Conservation (phyloP, 2,888 invertebrate species). For the Phengaris arion region DNA sequence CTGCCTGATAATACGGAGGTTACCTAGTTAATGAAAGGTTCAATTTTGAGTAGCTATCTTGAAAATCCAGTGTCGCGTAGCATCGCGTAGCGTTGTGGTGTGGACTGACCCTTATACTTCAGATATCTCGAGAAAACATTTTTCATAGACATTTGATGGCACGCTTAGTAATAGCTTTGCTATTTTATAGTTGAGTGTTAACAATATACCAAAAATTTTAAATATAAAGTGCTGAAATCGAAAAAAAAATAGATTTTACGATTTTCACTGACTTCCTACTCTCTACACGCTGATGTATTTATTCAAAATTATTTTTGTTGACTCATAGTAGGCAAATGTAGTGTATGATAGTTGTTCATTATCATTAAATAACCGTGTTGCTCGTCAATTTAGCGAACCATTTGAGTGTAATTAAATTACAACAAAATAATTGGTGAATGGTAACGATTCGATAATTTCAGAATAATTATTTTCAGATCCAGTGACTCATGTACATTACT, state of each 20-base stretch:
- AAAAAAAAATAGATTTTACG: too few relatives aligned
- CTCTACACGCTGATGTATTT: too few relatives aligned
- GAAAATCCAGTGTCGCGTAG: too few relatives aligned
- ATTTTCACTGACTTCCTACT: too few relatives aligned
- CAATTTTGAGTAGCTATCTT: too few relatives aligned
- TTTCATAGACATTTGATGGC: neutral
- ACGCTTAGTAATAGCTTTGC: neutral
- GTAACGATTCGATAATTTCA: neutral
- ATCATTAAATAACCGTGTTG: neutral
- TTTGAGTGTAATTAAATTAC: neutral
- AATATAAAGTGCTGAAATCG: too few relatives aligned
- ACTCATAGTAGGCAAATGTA: too few relatives aligned
- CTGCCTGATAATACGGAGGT: too few relatives aligned
- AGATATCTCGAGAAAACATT: neutral
- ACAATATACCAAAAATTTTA: neutral
- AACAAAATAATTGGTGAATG: neutral
- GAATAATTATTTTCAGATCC: neutral
- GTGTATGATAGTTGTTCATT: neutral
- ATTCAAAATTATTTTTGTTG: too few relatives aligned
- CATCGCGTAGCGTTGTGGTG: too few relatives aligned
- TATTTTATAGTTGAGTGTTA: neutral
- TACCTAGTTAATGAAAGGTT: too few relatives aligned
- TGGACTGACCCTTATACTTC: neutral
- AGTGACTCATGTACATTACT: neutral
- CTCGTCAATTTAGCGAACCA: neutral